These are phyloP conservation scores for Arge pagana DNA, from an alignment of 2,888 invertebrate genomes.

Conservation along the genomic window DNA sequence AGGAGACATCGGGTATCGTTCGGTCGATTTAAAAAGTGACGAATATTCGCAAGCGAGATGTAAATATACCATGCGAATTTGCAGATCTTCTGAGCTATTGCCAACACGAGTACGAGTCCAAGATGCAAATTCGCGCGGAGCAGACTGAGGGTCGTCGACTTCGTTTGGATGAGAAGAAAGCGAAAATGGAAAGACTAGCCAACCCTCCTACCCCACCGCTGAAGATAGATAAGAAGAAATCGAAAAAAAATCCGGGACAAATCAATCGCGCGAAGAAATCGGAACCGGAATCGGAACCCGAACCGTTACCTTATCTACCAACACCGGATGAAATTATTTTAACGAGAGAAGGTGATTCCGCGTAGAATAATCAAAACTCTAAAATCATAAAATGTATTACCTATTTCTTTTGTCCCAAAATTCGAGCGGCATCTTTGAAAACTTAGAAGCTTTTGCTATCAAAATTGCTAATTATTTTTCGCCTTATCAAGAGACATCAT, in stretches of 20 bases:
- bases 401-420: conserved; percentile 12
- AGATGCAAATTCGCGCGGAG: conserved; percentile 56
- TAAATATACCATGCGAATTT: conserved; percentile 27
- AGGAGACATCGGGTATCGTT: conserved; percentile 27
- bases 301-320: conserved; percentile 55
- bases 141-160: conserved; percentile 58
- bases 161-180: conserved; percentile 58
- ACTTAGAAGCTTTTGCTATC: too few relatives aligned
- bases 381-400: neutral
- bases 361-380: neutral
- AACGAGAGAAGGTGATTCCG: conserved; percentile 42
- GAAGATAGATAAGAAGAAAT: conserved; percentile 30
- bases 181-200: conserved; percentile 57
- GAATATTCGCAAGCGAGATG: neutral
- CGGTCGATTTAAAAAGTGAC: neutral
- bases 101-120: conserved; percentile 56
- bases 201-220: conserved; percentile 46
- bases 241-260: conserved; percentile 21
- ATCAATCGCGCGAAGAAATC: conserved; percentile 32
- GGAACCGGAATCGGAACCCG: conserved; percentile 57
- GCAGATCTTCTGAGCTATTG: conserved; percentile 61
- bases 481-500: too few relatives aligned
- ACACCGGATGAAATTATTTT: conserved; percentile 45
- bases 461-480: too few relatives aligned
- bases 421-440: too few relatives aligned